These are phyloP conservation scores for Hipparchia sbordonii DNA, from an alignment of 2,888 invertebrate species.

Conservation along the genomic window DNA sequence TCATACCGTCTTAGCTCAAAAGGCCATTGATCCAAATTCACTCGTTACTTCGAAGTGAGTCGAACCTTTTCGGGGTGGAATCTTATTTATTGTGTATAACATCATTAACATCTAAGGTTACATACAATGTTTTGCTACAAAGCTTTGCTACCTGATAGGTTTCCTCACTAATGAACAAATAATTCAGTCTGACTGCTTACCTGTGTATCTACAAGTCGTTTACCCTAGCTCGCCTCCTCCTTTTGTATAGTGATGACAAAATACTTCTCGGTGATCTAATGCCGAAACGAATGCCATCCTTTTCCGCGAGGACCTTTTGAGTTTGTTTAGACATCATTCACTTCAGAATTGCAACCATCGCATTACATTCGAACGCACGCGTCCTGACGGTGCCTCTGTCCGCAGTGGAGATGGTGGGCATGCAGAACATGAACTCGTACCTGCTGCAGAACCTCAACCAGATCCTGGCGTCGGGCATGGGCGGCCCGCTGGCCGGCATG, in stretches of 20 bases:
- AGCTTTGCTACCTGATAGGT: background rate
- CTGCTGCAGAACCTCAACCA: conserved; percentile 78
- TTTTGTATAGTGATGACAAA: no score
- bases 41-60: background rate
- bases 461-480: conserved; percentile 75
- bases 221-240: no score
- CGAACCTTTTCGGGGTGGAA: background rate
- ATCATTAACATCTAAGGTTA: background rate
- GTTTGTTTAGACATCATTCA: no score
- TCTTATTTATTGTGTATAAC: background rate
- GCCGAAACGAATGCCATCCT: no score
- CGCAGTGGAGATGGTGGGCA: conserved; percentile 86
- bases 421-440: conserved; percentile 80
- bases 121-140: background rate
- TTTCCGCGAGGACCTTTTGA: no score
- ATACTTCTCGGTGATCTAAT: no score
- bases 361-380: no score
- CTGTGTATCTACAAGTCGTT: no score
- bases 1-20: background rate
- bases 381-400: background rate
- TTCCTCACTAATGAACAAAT: no score
- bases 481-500: conserved; percentile 60
- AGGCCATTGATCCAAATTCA: background rate
- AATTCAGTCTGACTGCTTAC: no score
- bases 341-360: no score